These are phyloP conservation scores for Cryptotis parvus DNA, from an alignment of 2,113 vertebrate species.

Conservation along the genomic window DNA sequence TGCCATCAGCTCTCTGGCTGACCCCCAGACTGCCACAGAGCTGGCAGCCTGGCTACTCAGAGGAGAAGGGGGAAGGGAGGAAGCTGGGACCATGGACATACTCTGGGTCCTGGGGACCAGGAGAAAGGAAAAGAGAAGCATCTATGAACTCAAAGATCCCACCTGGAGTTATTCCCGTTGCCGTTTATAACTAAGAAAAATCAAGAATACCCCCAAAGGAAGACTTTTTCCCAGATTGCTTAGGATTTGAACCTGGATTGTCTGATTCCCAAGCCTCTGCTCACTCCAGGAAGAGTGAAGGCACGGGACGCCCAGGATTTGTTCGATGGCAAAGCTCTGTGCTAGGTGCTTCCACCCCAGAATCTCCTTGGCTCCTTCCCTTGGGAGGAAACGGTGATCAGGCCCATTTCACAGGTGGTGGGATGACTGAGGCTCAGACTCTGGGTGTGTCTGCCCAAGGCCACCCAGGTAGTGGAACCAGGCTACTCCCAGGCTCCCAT, in stretches of 20 bases:
- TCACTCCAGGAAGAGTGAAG: not conserved
- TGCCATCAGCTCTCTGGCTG: not conserved
- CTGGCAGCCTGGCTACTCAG: too few species aligned
- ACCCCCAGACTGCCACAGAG: not conserved
- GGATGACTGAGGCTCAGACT: not conserved
- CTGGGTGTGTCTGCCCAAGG: not conserved
- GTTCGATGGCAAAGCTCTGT: not conserved
- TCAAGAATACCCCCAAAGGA: not conserved
- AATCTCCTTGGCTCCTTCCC: constrained; percentile 4
- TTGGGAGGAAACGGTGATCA: not conserved
- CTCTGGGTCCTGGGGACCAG: not conserved
- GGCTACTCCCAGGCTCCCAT: not conserved
- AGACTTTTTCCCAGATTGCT: not conserved
- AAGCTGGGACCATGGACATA: not conserved
- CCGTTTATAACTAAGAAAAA: not conserved
- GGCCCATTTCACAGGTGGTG: constrained; percentile 9
- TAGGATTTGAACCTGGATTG: not conserved
- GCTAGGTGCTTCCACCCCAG: not conserved
- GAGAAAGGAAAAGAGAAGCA: not conserved
- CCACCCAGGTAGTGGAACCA: not conserved
- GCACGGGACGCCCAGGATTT: not conserved
- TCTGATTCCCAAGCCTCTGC: not conserved
- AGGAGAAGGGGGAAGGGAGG: not conserved
- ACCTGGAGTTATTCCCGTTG: not conserved
- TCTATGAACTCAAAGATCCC: not conserved